These are phyloP conservation scores for Orientallactaga bullata DNA, from an alignment of 2,113 vertebrate species.

Conservation along the genomic window DNA sequence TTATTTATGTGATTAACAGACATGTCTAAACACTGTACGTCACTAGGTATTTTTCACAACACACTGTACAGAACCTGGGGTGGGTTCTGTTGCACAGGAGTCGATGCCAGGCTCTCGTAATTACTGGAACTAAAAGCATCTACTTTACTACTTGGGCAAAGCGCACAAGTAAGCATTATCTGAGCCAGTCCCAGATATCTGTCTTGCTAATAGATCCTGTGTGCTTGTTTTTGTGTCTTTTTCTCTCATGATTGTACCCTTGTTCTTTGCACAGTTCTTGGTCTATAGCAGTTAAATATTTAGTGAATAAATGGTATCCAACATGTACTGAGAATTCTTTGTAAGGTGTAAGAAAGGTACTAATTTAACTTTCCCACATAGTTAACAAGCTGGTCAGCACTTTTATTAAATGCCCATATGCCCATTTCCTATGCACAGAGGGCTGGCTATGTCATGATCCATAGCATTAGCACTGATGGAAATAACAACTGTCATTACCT, in stretches of 20 bases:
- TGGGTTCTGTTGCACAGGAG: background rate
- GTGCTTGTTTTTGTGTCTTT: background rate
- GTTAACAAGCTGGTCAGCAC: background rate
- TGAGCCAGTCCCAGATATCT: background rate
- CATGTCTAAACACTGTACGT: background rate
- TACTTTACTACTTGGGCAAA: background rate
- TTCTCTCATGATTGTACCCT: background rate
- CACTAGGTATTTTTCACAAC: background rate
- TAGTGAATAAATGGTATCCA: background rate
- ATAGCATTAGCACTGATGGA: background rate
- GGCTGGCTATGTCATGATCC: background rate
- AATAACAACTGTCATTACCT: background rate
- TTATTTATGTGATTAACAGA: background rate
- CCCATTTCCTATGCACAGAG: background rate
- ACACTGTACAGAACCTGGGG: background rate
- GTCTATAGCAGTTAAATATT: background rate
- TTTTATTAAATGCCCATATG: slow-evolving; percentile 13
- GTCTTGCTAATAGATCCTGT: background rate
- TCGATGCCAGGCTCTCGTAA: slow-evolving; percentile 12
- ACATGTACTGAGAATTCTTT: background rate
- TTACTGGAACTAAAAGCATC: slow-evolving; percentile 2
- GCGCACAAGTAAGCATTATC: background rate
- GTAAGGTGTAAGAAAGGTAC: background rate
- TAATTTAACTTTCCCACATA: slow-evolving; percentile 31
- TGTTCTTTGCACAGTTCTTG: background rate